phyloP scores from a whole-genome alignment of 2,113 vertebrate species.

The Passer montanus region DNA sequence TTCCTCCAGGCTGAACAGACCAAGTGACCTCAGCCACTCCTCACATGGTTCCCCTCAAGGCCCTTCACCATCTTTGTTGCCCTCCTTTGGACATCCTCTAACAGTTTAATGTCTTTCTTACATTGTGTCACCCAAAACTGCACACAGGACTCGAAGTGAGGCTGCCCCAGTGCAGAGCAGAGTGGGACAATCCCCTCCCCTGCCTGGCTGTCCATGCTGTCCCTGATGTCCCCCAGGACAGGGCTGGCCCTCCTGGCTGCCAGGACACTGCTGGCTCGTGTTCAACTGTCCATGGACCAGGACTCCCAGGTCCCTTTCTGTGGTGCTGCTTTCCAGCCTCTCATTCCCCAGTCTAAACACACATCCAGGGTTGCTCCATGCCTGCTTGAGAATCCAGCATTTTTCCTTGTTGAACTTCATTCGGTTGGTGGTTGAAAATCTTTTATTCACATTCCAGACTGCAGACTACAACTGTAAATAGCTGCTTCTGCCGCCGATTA shows the following conservation, averaged over 20 bases:
- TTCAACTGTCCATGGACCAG: rapidly evolving
- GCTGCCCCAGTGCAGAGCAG: not conserved
- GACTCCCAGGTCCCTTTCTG: not conserved
- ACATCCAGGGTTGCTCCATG: not conserved
- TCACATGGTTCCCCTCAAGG: not conserved
- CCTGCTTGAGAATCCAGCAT: rapidly evolving
- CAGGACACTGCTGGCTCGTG: not conserved
- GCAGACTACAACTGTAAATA: not conserved
- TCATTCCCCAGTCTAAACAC: rapidly evolving
- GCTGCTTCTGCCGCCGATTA: not conserved
- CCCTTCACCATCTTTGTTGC: not conserved
- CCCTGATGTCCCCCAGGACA: not conserved
- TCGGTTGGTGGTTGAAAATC: not conserved
- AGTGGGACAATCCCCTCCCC: not conserved
- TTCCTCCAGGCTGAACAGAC: not conserved
- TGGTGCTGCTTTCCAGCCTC: rapidly evolving
- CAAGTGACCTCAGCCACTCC: not conserved
- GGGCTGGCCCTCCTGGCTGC: not conserved
- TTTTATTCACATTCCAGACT: not conserved
- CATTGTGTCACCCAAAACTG: not conserved
- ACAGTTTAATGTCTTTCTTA: not conserved
- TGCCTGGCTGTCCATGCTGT: rapidly evolving
- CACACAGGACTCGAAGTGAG: rapidly evolving
- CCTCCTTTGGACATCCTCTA: not conserved
- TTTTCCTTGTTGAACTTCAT: not conserved